Base-by-base conservation (phyloP, 2,797 vertebrate species). In the Meda fulgida region DNA sequence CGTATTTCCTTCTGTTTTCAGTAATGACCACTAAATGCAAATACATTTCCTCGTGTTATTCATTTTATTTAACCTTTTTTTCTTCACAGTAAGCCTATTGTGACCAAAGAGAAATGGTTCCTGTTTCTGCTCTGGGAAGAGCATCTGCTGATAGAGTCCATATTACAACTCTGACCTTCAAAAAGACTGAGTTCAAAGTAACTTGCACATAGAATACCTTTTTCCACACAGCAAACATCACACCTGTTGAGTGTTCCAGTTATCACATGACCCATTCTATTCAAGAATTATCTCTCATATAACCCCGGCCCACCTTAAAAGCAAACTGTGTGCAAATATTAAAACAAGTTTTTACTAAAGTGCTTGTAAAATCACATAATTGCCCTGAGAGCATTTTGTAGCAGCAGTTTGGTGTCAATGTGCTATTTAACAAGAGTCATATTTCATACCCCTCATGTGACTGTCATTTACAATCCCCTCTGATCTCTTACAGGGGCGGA, bases 101-200 rank as follows among this genome's bases (percentile, higher is more conserved):
- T 18, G 46, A 19, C 26, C n/a, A 72, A 72, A 63, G 55, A 75
- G 21, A 43, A 7, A 66, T 66, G 48, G 55, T 75, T 86, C 73
- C 34, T 65, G 75, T 83, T 79, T 38, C 67, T 78, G 43, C 29
- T 63, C 36, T 13, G 40, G 4, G 53, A 72, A 31, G 72, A n/a
- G n/a, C 11, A 2, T 79, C 18, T 19, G 21, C 76, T n/a, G 19
- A 79, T 78, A 63, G 43, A 16, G 51, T 71, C 46, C 66, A 48
- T 9, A 34, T 72, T 71, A 55, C 40, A 40, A 79, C 63, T 46
- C 43, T 86, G 83, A 89, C 67, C 75, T 78, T 78, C 60, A 72
- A 31, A 86, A 85, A 80, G 79, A 80, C 18, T 9, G 34, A 31
- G 80, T 75, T 79, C 55, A 40, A 10, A 53, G 38, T 21, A 60